Evolutionary conservation across 1,140 invertebrate genomes (phyloP).

Genomic region (Eueides isabella): DNA sequence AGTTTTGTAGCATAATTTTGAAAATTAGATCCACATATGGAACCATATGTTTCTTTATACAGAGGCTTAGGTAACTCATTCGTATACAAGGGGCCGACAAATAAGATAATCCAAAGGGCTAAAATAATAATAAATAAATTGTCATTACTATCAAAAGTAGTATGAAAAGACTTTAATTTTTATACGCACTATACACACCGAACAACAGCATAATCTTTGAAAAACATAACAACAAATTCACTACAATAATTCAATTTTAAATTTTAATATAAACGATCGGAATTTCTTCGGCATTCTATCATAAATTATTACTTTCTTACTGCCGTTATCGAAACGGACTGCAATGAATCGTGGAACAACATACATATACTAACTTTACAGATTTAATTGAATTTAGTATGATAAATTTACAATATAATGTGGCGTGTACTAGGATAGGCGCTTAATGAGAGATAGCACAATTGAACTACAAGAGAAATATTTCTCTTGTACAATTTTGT

Average conservation of each 20-base stretch:
- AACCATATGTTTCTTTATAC: conserved; percentile 26
- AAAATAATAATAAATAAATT: conserved; percentile 11
- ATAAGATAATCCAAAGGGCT: not conserved
- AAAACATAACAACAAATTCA: not conserved
- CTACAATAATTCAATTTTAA: not conserved
- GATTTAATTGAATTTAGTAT: conserved; percentile 7
- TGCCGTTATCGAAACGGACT: not conserved
- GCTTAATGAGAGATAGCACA: too few species aligned
- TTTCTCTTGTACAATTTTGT: too few species aligned
- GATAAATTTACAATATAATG: conserved; percentile 5
- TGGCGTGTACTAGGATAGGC: not conserved
- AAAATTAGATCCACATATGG: conserved; percentile 45
- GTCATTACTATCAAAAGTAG: too few species aligned
- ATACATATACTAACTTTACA: not conserved
- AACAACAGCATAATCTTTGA: not conserved
- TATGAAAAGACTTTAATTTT: too few species aligned
- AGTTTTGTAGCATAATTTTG: conserved; percentile 32
- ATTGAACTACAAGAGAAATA: not conserved
- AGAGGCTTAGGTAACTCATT: conserved; percentile 33
- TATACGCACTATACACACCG: not conserved
- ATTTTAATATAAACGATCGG: not conserved
- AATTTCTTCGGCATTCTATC: conserved; percentile 7
- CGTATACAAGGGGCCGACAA: conserved; percentile 6
- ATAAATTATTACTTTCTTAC: conserved; percentile 1
- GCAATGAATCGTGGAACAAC: not conserved